Conservation (phyloP, 2,888 invertebrate species). For the Brachypalpus laphriformis region DNA sequence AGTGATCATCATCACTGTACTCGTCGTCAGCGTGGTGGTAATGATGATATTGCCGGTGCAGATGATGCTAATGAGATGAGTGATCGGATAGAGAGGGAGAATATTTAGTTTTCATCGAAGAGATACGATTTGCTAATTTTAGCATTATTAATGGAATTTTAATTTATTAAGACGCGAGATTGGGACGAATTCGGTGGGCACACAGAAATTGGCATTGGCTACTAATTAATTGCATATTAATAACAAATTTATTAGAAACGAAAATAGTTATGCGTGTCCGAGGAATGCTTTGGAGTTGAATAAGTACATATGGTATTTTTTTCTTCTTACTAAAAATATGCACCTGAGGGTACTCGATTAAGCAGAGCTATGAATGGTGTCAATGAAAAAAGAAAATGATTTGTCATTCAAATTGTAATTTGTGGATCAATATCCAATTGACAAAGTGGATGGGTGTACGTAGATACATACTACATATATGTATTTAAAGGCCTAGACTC, state of each 20-base stretch:
- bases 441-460: too few relatives aligned
- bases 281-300: conserved; percentile 29
- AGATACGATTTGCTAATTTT: conserved; percentile 59
- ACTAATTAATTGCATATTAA: conserved; percentile 47
- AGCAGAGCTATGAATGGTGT: not conserved
- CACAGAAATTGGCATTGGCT: conserved; percentile 50
- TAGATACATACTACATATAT: too few relatives aligned
- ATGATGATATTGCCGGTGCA: conserved; percentile 5
- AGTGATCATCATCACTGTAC: not conserved
- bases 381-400: not conserved
- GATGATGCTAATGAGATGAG: conserved; percentile 65
- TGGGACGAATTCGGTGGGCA: conserved; percentile 10
- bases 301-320: too few relatives aligned
- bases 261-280: conserved; percentile 20
- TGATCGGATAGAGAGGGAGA: conserved; percentile 54
- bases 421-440: too few relatives aligned
- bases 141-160: conserved; percentile 53
- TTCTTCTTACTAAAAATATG: not conserved
- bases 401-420: too few relatives aligned
- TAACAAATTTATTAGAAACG: conserved; percentile 51
- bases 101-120: conserved; percentile 63
- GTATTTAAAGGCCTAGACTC: too few relatives aligned
- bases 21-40: conserved; percentile 4
- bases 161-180: conserved; percentile 51
- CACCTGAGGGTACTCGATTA: not conserved